A percentile compares a stretch with the other conserved stretches of the same genome.
These are phyloP conservation scores for Plagodis pulveraria DNA, from an alignment of 2,888 invertebrate genomes.

Conservation along the genomic window DNA sequence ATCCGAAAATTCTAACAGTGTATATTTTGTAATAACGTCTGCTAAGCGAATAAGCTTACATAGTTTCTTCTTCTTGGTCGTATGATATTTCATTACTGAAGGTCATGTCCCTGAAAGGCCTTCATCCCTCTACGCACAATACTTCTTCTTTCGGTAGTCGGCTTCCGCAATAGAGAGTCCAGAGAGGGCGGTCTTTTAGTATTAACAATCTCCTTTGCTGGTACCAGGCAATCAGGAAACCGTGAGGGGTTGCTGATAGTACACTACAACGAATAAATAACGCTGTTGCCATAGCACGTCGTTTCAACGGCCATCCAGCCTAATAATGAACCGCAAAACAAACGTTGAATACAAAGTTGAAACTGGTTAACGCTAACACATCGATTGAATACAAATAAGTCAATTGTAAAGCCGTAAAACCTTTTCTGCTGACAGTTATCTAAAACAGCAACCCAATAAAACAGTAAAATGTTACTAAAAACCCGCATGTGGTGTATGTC, in stretches of 20 bases:
- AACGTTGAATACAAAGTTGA: conserved; percentile 29
- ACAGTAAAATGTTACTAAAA: conserved; percentile 31
- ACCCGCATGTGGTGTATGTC: conserved; percentile 36
- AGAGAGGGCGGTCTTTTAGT: too few relatives aligned
- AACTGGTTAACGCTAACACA: conserved; percentile 11
- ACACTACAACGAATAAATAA: conserved; percentile 27
- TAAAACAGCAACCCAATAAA: conserved; percentile 34
- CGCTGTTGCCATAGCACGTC: conserved; percentile 22
- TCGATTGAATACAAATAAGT: conserved; percentile 21
- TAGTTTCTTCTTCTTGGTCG: too few relatives aligned
- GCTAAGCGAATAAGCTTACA: too few relatives aligned
- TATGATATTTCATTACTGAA: too few relatives aligned
- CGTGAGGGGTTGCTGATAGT: conserved; percentile 1
- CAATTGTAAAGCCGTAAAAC: conserved; percentile 22
- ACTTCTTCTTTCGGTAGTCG: too few relatives aligned
- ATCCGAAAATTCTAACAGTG: too few relatives aligned
- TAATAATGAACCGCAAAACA: conserved; percentile 23
- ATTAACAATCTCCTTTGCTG: too few relatives aligned
- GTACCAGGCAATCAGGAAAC: too few relatives aligned
- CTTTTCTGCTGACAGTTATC: conserved; percentile 29
- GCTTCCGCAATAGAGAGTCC: too few relatives aligned
- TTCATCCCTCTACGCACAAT: too few relatives aligned
- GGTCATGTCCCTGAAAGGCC: too few relatives aligned
- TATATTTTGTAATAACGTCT: too few relatives aligned
- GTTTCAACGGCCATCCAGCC: conserved; percentile 24